These are phyloP conservation scores for Notamacropus eugenii DNA, from an alignment of 2,797 vertebrate genomes.

Conservation along the genomic window DNA sequence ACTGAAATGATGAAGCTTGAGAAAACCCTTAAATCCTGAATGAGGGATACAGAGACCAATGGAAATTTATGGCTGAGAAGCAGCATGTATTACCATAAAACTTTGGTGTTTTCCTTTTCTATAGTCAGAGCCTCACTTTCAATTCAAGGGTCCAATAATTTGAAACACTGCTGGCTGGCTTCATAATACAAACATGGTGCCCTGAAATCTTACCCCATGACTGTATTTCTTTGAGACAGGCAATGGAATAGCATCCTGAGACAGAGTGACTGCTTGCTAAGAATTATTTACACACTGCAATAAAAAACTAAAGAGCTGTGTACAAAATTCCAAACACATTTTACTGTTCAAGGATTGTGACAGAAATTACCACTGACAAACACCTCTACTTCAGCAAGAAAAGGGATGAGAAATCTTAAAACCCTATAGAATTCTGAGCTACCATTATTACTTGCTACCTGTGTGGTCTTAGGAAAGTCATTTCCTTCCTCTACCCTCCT, in stretches of 20 bases:
- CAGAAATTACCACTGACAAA: slow-evolving; percentile 68
- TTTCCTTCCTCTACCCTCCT: background rate
- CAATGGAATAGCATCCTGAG: slow-evolving; percentile 24
- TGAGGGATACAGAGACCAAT: slow-evolving; percentile 33
- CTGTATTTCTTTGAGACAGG: slow-evolving; percentile 55
- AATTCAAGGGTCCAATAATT: slow-evolving; percentile 61
- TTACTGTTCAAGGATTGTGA: background rate
- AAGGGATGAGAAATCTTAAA: slow-evolving; percentile 71
- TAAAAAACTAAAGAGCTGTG: slow-evolving; percentile 55
- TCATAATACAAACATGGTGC: slow-evolving; percentile 61
- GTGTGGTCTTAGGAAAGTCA: background rate
- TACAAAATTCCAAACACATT: slow-evolving; percentile 58
- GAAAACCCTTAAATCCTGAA: slow-evolving; percentile 43
- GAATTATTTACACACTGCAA: slow-evolving; percentile 66
- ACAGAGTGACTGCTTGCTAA: slow-evolving; percentile 45
- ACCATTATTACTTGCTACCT: slow-evolving; percentile 26
- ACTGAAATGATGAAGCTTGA: background rate
- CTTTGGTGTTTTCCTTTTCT: slow-evolving; percentile 56
- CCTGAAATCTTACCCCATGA: slow-evolving; percentile 64
- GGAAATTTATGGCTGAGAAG: slow-evolving; percentile 27
- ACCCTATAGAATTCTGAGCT: slow-evolving; percentile 51
- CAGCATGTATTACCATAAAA: slow-evolving; percentile 47
- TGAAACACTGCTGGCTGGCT: slow-evolving; percentile 57
- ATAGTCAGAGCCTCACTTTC: slow-evolving; percentile 46
- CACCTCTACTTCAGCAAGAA: slow-evolving; percentile 75